Evolutionary conservation across 2,888 invertebrate species (phyloP).

Genomic region (Phyllotreta striolata): DNA sequence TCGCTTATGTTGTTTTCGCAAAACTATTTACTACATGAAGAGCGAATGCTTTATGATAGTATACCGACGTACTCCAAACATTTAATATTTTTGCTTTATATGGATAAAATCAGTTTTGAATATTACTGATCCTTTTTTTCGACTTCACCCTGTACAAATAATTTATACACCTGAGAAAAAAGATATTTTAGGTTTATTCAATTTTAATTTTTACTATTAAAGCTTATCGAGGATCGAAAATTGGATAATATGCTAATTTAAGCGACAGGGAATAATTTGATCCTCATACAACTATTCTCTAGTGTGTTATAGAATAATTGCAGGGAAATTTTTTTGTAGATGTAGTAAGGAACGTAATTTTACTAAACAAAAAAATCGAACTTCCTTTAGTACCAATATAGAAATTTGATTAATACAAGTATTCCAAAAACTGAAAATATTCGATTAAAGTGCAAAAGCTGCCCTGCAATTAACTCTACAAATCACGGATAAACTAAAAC

Average conservation of each 20-base stretch:
- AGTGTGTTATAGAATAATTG: neutral
- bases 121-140: too few relatives aligned
- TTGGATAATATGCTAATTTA: too few relatives aligned
- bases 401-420: too few relatives aligned
- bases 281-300: neutral
- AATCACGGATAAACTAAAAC: conserved; percentile 33
- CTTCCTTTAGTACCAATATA: too few relatives aligned
- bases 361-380: too few relatives aligned
- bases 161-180: conserved; percentile 5
- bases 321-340: neutral
- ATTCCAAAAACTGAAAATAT: neutral
- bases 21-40: too few relatives aligned
- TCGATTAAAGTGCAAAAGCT: neutral
- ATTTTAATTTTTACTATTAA: neutral
- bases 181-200: conserved; percentile 8
- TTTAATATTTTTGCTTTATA: too few relatives aligned
- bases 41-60: neutral
- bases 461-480: neutral
- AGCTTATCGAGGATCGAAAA: neutral
- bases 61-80: too few relatives aligned
- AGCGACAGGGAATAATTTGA: neutral
- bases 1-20: neutral
- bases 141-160: conserved; percentile 9
- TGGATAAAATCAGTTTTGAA: too few relatives aligned
- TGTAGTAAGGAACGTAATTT: too few relatives aligned